Percentiles rank a stretch among this genome's conserved stretches.
Conservation (phyloP, 2,888 invertebrate species). For the Apamea monoglypha region DNA sequence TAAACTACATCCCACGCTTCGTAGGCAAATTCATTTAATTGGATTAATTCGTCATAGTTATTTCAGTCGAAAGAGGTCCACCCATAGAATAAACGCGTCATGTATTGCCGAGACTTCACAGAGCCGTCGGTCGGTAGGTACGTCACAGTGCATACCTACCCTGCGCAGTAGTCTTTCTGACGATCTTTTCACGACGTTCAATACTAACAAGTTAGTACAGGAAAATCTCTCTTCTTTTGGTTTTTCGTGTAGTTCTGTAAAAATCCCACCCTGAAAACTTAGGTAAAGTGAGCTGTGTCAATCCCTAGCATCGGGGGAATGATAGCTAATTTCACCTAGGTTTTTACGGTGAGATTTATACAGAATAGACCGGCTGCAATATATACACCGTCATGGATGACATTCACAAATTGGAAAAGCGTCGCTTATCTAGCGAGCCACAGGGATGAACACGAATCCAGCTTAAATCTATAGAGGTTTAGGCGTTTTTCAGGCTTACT, state of each 20-base stretch:
- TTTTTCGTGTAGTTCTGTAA: neutral
- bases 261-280: too few species aligned
- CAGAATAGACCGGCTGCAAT: neutral
- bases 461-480: neutral
- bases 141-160: neutral
- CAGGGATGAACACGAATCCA: conserved; percentile 1
- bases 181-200: neutral
- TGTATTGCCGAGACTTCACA: neutral
- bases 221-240: neutral
- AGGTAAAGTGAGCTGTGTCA: too few species aligned
- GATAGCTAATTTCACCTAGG: neutral
- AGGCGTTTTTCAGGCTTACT: neutral
- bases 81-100: neutral
- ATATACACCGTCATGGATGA: neutral
- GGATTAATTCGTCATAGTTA: neutral
- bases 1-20: neutral
- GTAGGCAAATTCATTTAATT: neutral
- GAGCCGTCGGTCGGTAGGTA: too few species aligned
- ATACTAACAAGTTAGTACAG: neutral
- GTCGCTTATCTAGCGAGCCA: neutral
- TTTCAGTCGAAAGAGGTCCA: neutral
- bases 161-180: neutral
- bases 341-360: neutral
- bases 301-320: too few species aligned
- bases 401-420: neutral